Conservation (phyloP, 1,140 invertebrate species). For the Cepaea nemoralis region DNA sequence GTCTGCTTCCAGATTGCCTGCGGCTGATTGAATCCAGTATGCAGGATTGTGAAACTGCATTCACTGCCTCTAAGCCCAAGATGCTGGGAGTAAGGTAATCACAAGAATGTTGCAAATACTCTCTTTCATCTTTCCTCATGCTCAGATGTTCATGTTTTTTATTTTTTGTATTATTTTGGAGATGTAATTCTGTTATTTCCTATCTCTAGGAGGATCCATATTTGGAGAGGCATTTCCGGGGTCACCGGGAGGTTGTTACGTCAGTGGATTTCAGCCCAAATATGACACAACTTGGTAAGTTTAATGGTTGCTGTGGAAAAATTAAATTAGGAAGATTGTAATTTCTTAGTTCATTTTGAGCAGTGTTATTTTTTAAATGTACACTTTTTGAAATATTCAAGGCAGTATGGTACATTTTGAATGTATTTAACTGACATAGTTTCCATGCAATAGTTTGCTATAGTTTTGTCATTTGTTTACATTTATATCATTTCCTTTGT, state of each 20-base stretch:
- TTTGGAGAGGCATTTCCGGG: slow-evolving; percentile 84
- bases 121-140: neutral
- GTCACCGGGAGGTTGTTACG: slow-evolving; percentile 82
- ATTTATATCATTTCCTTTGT: too few species aligned
- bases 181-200: slow-evolving; percentile 29
- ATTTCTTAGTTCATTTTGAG: too few species aligned
- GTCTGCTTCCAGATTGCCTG: too few species aligned
- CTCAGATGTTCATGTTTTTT: neutral
- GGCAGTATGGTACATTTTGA: too few species aligned
- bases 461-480: too few species aligned
- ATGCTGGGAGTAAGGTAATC: neutral
- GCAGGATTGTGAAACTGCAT: neutral
- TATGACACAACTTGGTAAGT: slow-evolving; percentile 78
- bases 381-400: too few species aligned
- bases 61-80: neutral
- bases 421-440: too few species aligned
- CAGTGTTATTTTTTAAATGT: too few species aligned
- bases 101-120: neutral
- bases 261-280: slow-evolving; percentile 83
- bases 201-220: slow-evolving; percentile 74
- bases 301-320: neutral
- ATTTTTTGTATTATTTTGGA: neutral
- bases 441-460: too few species aligned
- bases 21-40: neutral
- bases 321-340: too few species aligned